Evolutionary conservation across 2,113 vertebrate genomes (phyloP).

Genomic region (Bettongia penicillata): DNA sequence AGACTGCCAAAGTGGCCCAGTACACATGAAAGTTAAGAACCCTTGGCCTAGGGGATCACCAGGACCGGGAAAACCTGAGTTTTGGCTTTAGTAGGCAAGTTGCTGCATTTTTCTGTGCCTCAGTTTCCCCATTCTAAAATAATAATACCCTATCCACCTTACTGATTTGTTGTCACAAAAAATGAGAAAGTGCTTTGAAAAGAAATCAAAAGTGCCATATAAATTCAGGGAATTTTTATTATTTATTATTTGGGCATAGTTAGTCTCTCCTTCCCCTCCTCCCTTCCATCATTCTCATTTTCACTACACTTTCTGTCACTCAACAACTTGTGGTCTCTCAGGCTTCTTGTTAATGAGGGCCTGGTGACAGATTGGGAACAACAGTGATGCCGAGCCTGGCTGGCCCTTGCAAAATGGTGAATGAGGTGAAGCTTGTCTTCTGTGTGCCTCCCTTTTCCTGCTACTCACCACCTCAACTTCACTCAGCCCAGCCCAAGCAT

Average conservation of each 20-base stretch:
- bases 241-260: neutral
- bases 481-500: fast-evolving
- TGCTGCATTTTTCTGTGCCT: neutral
- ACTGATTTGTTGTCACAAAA: neutral
- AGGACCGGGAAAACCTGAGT: neutral
- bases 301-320: neutral
- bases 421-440: neutral
- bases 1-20: neutral
- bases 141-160: neutral
- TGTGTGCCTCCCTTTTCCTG: neutral
- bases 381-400: neutral
- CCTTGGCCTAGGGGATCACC: neutral
- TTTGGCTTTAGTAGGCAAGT: neutral
- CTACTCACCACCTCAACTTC: neutral
- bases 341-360: neutral
- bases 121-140: neutral
- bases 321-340: neutral
- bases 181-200: neutral
- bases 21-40: neutral
- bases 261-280: neutral
- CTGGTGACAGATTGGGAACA: neutral
- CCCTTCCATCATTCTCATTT: neutral
- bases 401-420: neutral
- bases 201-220: neutral
- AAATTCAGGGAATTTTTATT: neutral